These are phyloP conservation scores for Artibeus lituratus DNA, from an alignment of 2,797 vertebrate species.

Conservation along the genomic window DNA sequence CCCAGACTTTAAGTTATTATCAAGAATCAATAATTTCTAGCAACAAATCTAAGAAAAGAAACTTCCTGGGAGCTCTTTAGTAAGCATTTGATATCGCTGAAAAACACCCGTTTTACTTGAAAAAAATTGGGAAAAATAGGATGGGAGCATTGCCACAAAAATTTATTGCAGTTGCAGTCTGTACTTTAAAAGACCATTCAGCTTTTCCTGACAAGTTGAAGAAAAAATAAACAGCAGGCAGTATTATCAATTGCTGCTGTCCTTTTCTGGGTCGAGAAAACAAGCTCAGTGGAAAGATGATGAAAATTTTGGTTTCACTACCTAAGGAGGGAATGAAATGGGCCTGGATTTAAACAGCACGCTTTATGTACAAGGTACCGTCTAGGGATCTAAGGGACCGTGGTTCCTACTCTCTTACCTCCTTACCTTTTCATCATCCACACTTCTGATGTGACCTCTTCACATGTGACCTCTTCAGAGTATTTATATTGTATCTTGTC, in stretches of 20 bases:
- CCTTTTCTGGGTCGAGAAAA: slow-evolving; percentile 21
- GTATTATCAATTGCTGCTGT: slow-evolving; percentile 19
- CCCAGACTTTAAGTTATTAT: slow-evolving; percentile 21
- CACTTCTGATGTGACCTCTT: not conserved
- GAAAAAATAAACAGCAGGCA: slow-evolving; percentile 48
- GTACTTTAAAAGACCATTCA: slow-evolving; percentile 49
- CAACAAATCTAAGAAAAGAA: slow-evolving; percentile 33
- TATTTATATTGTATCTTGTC: no score
- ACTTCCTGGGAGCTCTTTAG: slow-evolving; percentile 18
- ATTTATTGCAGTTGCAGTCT: not conserved
- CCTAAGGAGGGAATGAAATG: not conserved
- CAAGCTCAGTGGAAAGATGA: slow-evolving; percentile 1
- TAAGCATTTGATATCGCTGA: slow-evolving; percentile 35
- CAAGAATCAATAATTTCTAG: slow-evolving; percentile 49
- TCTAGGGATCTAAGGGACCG: not conserved
- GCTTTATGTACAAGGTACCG: not conserved
- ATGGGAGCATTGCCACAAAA: not conserved
- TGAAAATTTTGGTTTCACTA: slow-evolving; percentile 4
- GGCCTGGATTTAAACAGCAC: not conserved
- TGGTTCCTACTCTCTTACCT: not conserved
- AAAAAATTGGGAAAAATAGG: not conserved
- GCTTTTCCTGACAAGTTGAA: slow-evolving; percentile 36
- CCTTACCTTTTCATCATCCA: not conserved
- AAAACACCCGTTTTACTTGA: slow-evolving; percentile 18
- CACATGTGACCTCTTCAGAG: no score